phyloP scores from a whole-genome alignment of 2,797 vertebrate species.

The Lepus townsendii region DNA sequence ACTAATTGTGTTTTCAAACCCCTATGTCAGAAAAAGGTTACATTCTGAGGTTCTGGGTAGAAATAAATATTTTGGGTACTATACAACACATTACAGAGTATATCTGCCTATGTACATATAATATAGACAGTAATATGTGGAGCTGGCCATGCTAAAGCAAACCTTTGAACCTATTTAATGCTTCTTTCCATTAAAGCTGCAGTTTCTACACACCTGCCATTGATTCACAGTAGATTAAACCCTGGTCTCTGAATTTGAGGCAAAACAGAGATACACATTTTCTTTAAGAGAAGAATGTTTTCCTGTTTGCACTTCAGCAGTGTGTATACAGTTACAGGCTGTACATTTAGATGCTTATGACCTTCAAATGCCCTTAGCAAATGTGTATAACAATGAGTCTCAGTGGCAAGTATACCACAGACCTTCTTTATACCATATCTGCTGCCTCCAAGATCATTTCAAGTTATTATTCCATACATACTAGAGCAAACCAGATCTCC shows the following conservation, averaged over 20 bases:
- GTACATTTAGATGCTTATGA: conserved; percentile 4
- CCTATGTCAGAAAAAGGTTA: neutral
- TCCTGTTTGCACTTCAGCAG: neutral
- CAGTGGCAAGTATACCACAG: neutral
- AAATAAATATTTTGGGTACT: neutral
- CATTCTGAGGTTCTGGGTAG: neutral
- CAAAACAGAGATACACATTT: neutral
- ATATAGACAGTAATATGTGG: neutral
- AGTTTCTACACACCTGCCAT: neutral
- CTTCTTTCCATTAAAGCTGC: neutral
- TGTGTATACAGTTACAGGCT: neutral
- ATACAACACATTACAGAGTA: neutral
- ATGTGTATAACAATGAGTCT: conserved; percentile 58
- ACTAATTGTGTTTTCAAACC: neutral
- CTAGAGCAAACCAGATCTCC: conserved; percentile 37
- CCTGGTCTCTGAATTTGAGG: neutral
- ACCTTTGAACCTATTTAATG: neutral
- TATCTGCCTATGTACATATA: too few relatives aligned
- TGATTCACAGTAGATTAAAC: neutral
- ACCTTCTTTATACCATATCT: neutral
- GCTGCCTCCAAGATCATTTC: neutral
- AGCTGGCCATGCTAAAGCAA: neutral
- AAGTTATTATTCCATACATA: conserved; percentile 47
- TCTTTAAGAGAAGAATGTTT: neutral
- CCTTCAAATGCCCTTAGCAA: conserved; percentile 60